Evolutionary conservation across 2,797 vertebrate genomes (phyloP).

Genomic region (Scleropages formosus): DNA sequence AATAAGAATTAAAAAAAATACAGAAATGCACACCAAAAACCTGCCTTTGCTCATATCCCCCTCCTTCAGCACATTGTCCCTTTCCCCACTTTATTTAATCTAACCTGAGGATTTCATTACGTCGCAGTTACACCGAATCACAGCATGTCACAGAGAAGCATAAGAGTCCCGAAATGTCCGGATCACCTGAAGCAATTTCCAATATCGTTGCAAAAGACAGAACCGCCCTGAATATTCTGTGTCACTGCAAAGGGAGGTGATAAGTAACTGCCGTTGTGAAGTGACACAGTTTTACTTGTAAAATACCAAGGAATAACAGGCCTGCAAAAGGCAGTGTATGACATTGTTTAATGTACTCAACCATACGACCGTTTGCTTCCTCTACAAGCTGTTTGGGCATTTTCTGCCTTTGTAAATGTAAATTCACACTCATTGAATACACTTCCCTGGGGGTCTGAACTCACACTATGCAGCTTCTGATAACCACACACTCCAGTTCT

Average conservation of each 20-base stretch:
- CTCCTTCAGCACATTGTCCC: neutral
- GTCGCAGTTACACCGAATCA: neutral
- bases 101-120: neutral
- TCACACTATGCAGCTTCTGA: too few species aligned
- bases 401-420: conserved; percentile 17
- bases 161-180: neutral
- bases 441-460: too few species aligned
- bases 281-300: neutral
- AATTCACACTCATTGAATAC: neutral
- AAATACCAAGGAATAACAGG: neutral
- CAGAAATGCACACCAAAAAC: neutral
- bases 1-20: neutral
- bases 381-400: neutral
- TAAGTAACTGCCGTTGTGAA: neutral
- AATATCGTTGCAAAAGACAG: neutral
- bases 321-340: neutral
- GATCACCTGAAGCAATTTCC: neutral
- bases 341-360: conserved; percentile 12
- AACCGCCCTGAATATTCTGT: neutral
- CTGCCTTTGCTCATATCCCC: neutral
- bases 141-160: neutral
- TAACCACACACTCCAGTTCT: too few species aligned
- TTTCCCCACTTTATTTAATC: neutral
- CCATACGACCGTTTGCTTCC: neutral
- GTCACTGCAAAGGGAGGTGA: neutral